A percentile compares a stretch with the other conserved stretches of the same genome.
These are phyloP conservation scores for Xestobium rufovillosum DNA, from an alignment of 2,888 invertebrate genomes.

Conservation along the genomic window DNA sequence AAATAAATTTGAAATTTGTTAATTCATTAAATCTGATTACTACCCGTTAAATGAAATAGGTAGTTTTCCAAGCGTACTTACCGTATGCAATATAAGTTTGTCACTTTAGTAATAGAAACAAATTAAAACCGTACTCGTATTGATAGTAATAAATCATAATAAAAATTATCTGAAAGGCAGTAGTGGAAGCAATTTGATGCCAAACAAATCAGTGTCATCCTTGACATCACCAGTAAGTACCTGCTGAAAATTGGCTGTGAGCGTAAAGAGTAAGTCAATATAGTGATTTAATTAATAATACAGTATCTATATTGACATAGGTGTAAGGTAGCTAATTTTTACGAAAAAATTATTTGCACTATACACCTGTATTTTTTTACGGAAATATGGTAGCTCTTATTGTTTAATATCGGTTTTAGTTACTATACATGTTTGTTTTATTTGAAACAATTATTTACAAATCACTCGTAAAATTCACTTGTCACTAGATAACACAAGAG, in stretches of 20 bases:
- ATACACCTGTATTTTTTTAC: conserved; percentile 21
- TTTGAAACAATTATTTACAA: conserved; percentile 43
- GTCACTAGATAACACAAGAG: conserved; percentile 36
- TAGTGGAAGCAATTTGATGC: not conserved
- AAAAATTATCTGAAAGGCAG: no score
- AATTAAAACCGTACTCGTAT: no score
- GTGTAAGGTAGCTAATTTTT: conserved; percentile 29
- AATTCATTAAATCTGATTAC: no score
- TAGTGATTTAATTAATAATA: conserved; percentile 36
- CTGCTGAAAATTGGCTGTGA: no score
- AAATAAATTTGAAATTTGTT: no score
- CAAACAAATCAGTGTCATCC: conserved; percentile 5
- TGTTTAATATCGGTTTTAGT: conserved; percentile 7
- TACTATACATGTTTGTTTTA: conserved; percentile 38
- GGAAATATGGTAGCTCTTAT: conserved; percentile 15
- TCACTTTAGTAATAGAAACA: no score
- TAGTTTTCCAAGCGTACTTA: no score
- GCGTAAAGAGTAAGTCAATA: conserved; percentile 2
- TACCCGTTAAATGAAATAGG: no score
- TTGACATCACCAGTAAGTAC: not conserved
- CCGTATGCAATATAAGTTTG: no score
- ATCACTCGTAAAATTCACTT: conserved; percentile 41
- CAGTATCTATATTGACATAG: conserved; percentile 36
- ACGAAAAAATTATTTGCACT: conserved; percentile 16
- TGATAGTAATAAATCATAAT: no score